Conservation (phyloP, 2,888 invertebrate genomes). For the Esperia sulphurella region DNA sequence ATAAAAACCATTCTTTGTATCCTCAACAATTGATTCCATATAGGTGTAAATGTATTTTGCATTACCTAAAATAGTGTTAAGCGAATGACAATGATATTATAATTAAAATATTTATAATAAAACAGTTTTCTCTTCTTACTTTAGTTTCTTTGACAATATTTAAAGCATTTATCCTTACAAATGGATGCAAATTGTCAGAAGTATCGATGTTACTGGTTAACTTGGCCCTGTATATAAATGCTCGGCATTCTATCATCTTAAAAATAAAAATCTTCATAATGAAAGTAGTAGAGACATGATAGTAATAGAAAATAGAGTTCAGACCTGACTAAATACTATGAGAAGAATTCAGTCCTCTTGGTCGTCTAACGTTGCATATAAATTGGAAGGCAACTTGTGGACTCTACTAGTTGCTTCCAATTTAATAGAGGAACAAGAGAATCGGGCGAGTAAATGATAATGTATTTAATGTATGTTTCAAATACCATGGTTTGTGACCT, state of each 20-base stretch:
- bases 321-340: too few species aligned
- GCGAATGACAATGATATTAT: too few species aligned
- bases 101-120: constrained; percentile 1
- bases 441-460: too few species aligned
- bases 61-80: constrained; percentile 26
- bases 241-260: constrained; percentile 79
- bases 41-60: constrained; percentile 29
- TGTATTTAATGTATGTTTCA: constrained; percentile 2
- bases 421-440: too few species aligned
- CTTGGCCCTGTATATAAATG: constrained; percentile 84
- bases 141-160: constrained; percentile 43
- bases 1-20: constrained; percentile 37
- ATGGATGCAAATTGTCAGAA: constrained; percentile 73
- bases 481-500: constrained; percentile 40
- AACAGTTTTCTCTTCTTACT: constrained; percentile 26
- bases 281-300: too few species aligned
- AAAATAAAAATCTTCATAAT: constrained; percentile 14
- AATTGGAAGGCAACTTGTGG: too few species aligned
- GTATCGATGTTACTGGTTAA: constrained; percentile 69
- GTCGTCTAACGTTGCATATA: too few species aligned
- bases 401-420: too few species aligned
- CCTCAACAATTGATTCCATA: constrained; percentile 57
- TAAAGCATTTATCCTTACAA: constrained; percentile 45
- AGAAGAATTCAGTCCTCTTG: too few species aligned
- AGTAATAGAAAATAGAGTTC: too few species aligned